Evolutionary conservation across 1,140 invertebrate genomes (phyloP), one percentile per base, ranked within the genome.

Genomic region (Cheumatopsyche charites): DNA sequence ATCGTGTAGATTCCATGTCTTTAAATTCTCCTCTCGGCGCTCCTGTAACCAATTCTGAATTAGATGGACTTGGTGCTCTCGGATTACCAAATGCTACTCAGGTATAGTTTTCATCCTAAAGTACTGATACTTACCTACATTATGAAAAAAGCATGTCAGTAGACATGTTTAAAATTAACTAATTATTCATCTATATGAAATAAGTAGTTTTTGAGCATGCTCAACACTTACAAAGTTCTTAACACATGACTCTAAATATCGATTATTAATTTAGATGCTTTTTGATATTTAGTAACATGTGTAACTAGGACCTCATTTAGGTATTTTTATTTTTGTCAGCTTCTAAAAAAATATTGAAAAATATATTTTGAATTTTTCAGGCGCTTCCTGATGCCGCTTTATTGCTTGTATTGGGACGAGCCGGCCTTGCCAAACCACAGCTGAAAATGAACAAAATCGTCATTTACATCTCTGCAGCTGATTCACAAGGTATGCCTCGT

Each of bases 381-480:
- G 78, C 82, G 0, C 79, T 90, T 62, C 84, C 83, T 0, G 85
- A 86, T 19, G 84, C 86, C 62, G 80, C 85, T 26, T 79, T 83
- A 15, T 81, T 83, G 70, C 82, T 85, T 36, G 78, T 90, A 12
- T 83, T 88, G 78, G 89, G 89, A 12, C 80, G 85, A 71, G 80
- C 87, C 0, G 81, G 81, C 0, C 79, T 81, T 21, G 79, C 80
- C 15, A 83, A 85, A 68, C 78, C 81, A 0, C 79, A 82, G 13
- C 73, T 83, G 9, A 84, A 85, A 26, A 83, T 83, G 7, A 85
- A 86, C 17, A 91, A 88, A 78, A 87, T 91, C 78, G 86, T 89
- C 36, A 85, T 91, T 42, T 91, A 90, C 75, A 85, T 90, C 1
- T 89, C 87, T 73, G 88, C 88, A 15, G 88, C 89, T 3, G 88